Evolutionary conservation across 1,140 invertebrate genomes (phyloP), one percentile per base, ranked within the genome.

Genomic region (Cotesia chilonis): DNA sequence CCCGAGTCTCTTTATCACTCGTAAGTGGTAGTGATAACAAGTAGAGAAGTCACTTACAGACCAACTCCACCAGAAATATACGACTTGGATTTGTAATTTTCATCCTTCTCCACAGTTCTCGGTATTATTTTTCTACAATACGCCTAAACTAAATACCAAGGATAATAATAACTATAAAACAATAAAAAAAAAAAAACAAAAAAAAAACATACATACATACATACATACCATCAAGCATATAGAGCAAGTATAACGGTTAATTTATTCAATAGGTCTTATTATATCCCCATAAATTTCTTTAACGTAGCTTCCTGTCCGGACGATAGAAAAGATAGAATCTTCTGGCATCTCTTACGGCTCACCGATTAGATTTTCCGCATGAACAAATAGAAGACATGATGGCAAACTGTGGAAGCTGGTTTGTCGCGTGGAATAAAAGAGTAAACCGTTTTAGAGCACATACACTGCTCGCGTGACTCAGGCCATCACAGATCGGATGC

Each of bases 391-490:
- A 52, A 38, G 54, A 55, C 52, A 41, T 68, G 35, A 41, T 41
- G 51, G 35, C 41, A 47, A 47, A 47, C 6, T 10, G 66, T 10
- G 66, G 52, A 9, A 12, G 20, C 36, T 51, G 41, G 12, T 68
- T 12, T 68, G 66, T 68, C 66, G 66, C 52, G 51, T 65, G 63
- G 66, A 68, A 65, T 65, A 65, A 51, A 65, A 65, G 37, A 37
- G 47, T 35, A 17, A 55, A 68, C 51, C 41, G 6, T 47, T 9
- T 9, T 9, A 10, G 10, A 47, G 41, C 41, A 47, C 3, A 28
- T 28, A 28, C 3, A 10, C 55, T 20, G 20, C 59, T 69, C 55
- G 54, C 68, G 54, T 61, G 57, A 69, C 68, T 55, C 17, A 38
- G 60, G 60, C 68, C 12, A 60, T 59, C 68, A 12, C 52, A 60